Conservation (phyloP, 2,113 vertebrate species). For the Regulus satrapa region DNA sequence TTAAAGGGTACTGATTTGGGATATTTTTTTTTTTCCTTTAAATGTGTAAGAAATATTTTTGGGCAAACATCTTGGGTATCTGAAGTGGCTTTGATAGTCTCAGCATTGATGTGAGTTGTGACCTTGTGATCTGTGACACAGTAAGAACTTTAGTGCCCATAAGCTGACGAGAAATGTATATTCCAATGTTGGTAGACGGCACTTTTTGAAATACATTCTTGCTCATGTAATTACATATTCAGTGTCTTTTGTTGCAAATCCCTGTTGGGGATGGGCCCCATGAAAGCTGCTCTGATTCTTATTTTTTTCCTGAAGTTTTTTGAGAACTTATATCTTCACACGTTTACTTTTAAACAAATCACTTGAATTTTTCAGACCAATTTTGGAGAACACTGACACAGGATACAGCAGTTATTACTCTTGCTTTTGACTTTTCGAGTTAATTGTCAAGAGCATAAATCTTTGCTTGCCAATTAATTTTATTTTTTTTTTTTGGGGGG, state of each 20-base stretch:
- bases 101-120: neutral
- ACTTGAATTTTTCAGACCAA: neutral
- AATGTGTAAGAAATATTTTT: neutral
- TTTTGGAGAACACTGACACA: neutral
- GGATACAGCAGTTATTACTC: neutral
- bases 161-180: neutral
- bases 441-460: neutral
- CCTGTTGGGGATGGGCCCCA: neutral
- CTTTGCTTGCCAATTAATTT: neutral
- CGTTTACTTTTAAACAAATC: neutral
- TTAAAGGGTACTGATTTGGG: neutral
- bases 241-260: neutral
- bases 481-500: too few species aligned
- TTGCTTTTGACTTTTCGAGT: neutral
- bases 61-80: neutral
- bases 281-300: neutral
- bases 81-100: neutral
- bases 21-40: neutral
- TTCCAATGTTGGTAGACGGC: neutral
- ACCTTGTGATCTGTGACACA: neutral
- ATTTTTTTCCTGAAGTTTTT: neutral
- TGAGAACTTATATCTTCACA: neutral
- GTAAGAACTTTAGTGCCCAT: neutral
- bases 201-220: neutral
- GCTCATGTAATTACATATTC: fast-evolving